Percentiles rank a stretch among this genome's conserved stretches.
Evolutionary conservation across 1,140 invertebrate species (phyloP).

Genomic region (Zaprionus capensis): DNA sequence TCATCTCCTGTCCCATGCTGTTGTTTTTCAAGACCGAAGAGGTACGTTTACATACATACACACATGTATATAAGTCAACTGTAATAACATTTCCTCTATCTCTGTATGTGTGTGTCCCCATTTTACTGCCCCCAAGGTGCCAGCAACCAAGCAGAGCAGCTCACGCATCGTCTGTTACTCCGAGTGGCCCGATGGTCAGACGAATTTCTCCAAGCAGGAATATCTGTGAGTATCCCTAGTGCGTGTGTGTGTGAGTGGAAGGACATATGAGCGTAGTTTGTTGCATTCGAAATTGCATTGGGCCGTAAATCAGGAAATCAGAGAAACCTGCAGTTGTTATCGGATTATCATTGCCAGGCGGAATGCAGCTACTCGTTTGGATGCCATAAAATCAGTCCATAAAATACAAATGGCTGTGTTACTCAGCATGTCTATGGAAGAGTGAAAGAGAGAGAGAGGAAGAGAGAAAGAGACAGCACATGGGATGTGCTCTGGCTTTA

Average conservation of each 20-base stretch:
- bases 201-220: slow-evolving; percentile 89
- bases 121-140: slow-evolving; percentile 31
- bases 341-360: slow-evolving; percentile 31
- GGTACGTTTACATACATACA: slow-evolving; percentile 54
- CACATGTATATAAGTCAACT: neutral
- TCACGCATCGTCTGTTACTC: slow-evolving; percentile 90
- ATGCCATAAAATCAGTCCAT: slow-evolving; percentile 30
- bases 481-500: slow-evolving; percentile 53
- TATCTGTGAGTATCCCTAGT: slow-evolving; percentile 89
- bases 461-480: neutral
- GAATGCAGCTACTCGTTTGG: neutral
- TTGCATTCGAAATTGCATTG: slow-evolving; percentile 26
- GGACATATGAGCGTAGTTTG: slow-evolving; percentile 15
- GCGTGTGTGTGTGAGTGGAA: slow-evolving; percentile 1
- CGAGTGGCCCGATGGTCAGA: slow-evolving; percentile 92
- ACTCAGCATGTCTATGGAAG: neutral
- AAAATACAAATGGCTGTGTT: slow-evolving; percentile 12
- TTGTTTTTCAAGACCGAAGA: slow-evolving; percentile 91
- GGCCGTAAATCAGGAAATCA: slow-evolving; percentile 57
- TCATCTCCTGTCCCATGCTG: slow-evolving; percentile 93
- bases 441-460: neutral
- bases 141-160: slow-evolving; percentile 84
- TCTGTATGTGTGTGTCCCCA: neutral
- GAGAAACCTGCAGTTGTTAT: slow-evolving; percentile 18
- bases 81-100: neutral